These are phyloP conservation scores for Petrocephalus zakoni DNA, from an alignment of 2,113 vertebrate species.

Conservation along the genomic window DNA sequence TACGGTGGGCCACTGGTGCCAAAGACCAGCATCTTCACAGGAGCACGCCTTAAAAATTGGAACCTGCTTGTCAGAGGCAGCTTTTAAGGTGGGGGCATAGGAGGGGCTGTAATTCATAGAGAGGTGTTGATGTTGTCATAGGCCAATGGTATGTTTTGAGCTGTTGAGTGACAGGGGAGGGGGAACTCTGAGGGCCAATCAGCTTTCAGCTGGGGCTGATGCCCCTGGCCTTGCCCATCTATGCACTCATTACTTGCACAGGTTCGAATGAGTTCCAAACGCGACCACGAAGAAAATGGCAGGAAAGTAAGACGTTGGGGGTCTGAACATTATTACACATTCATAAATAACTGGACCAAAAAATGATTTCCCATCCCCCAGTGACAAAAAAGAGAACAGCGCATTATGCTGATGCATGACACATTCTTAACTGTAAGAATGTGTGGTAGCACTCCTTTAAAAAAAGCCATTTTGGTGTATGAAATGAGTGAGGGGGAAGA, in stretches of 20 bases:
- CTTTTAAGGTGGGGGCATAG: not conserved
- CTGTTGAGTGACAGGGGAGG: not conserved
- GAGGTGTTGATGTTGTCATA: not conserved
- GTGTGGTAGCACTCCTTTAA: not conserved
- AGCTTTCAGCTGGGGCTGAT: not conserved
- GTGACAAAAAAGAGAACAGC: not conserved
- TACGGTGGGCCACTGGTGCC: too few relatives aligned
- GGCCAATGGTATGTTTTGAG: not conserved
- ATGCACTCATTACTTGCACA: not conserved
- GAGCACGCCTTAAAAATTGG: not conserved
- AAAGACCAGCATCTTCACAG: not conserved
- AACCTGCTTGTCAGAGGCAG: not conserved
- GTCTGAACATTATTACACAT: not conserved
- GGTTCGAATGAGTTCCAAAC: not conserved
- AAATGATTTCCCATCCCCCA: not conserved
- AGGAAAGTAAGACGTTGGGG: not conserved
- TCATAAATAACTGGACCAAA: not conserved
- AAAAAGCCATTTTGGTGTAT: not conserved
- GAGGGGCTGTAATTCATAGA: not conserved
- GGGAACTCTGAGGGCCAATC: not conserved
- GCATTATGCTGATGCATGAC: not conserved
- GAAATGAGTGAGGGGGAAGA: not conserved
- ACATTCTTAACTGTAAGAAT: not conserved
- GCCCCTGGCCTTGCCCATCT: not conserved
- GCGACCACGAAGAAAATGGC: not conserved